A percentile compares a stretch with the other conserved stretches of the same genome.
phyloP scores from a whole-genome alignment of 2,797 vertebrate genomes.

The Bryconaethiops microstoma region DNA sequence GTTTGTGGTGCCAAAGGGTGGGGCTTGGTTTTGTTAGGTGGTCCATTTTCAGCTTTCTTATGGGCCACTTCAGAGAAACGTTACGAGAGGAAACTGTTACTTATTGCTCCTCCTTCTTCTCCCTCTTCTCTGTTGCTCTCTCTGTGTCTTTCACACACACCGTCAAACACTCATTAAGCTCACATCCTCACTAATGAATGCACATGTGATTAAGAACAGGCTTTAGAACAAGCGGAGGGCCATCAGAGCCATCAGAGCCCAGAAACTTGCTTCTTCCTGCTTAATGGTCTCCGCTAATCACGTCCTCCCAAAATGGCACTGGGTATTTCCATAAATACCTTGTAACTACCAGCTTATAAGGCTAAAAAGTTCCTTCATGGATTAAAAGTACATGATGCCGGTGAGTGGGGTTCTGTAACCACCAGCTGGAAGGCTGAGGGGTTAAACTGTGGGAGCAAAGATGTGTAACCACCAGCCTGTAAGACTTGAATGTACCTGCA shows the following conservation, averaged over 20 bases:
- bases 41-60: no score
- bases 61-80: no score
- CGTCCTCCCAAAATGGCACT: conserved; percentile 13
- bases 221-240: conserved; percentile 39
- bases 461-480: neutral
- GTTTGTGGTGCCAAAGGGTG: no score
- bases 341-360: neutral
- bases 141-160: conserved; percentile 31
- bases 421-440: neutral
- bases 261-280: neutral
- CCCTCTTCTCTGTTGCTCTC: neutral
- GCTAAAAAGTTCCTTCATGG: neutral
- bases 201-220: conserved; percentile 47
- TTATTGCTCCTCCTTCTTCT: neutral
- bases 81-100: no score
- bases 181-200: conserved; percentile 44
- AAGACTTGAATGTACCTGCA: neutral
- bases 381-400: neutral
- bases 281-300: conserved; percentile 29
- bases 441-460: neutral
- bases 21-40: no score
- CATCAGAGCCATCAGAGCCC: conserved; percentile 37
- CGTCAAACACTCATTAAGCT: conserved; percentile 30
- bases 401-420: neutral
- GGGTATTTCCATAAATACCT: neutral